Conservation (phyloP, 2,113 vertebrate genomes). For the Eubucco bourcierii region DNA sequence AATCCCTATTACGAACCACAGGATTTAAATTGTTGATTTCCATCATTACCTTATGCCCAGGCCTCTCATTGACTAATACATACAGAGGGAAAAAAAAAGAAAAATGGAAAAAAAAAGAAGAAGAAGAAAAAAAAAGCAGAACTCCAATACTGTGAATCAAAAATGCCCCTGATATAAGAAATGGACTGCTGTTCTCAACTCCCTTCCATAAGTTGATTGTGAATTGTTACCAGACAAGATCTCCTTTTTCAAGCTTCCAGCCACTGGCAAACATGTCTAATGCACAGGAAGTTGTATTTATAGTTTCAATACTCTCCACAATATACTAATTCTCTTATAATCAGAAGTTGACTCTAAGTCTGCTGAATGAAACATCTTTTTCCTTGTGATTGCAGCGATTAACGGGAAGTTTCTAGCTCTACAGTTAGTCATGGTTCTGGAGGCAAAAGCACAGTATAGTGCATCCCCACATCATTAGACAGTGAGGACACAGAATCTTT, state of each 20-base stretch:
- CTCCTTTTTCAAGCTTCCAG: constrained; percentile 48
- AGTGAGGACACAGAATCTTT: background rate
- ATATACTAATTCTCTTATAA: constrained; percentile 50
- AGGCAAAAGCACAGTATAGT: background rate
- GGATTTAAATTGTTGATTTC: constrained; percentile 8
- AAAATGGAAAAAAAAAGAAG: constrained; percentile 22
- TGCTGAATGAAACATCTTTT: constrained; percentile 33
- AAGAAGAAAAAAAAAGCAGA: constrained; percentile 26
- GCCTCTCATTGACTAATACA: constrained; percentile 39
- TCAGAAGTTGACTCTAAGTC: background rate
- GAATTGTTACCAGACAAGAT: constrained; percentile 64
- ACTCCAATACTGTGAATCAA: background rate
- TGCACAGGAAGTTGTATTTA: constrained; percentile 65
- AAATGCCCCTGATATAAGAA: constrained; percentile 35
- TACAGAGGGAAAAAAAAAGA: constrained; percentile 36
- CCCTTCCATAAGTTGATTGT: constrained; percentile 59
- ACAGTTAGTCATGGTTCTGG: background rate
- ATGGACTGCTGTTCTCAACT: background rate
- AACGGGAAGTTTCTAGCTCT: background rate
- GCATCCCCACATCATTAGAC: background rate
- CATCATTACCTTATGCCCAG: constrained; percentile 35
- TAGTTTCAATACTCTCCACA: constrained; percentile 47
- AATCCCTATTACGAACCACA: constrained; percentile 27
- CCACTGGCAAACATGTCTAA: constrained; percentile 39
- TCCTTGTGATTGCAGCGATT: background rate